Conservation (phyloP, 2,797 vertebrate species). For the Oophaga sylvatica region DNA sequence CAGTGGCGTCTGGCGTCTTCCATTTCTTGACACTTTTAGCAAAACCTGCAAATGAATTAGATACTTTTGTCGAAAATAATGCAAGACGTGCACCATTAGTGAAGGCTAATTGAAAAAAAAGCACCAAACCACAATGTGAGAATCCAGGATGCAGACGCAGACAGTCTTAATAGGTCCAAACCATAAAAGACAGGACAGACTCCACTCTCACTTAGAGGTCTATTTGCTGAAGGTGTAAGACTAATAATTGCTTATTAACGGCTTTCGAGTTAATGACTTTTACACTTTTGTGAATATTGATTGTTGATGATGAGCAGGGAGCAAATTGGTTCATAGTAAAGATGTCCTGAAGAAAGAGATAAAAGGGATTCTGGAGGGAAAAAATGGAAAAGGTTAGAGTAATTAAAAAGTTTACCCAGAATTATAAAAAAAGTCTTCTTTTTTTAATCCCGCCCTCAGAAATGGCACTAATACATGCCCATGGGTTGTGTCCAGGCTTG, state of each 20-base stretch:
- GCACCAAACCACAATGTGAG: slow-evolving; percentile 28
- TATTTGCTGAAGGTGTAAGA: slow-evolving; percentile 47
- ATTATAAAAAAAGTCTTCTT: background rate
- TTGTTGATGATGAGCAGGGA: slow-evolving; percentile 31
- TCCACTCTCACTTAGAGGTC: slow-evolving; percentile 39
- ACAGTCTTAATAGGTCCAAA: slow-evolving; percentile 9
- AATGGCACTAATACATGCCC: background rate
- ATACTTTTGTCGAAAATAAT: slow-evolving; percentile 30
- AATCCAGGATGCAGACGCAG: slow-evolving; percentile 36
- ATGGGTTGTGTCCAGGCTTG: background rate
- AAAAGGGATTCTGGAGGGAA: background rate
- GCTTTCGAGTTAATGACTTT: slow-evolving; percentile 57
- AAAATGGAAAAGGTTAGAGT: background rate
- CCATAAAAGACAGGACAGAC: slow-evolving; percentile 35
- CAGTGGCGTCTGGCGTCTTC: background rate
- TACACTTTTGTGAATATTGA: slow-evolving; percentile 48
- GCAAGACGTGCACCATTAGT: slow-evolving; percentile 26
- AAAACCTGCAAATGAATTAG: background rate
- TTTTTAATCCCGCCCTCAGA: background rate
- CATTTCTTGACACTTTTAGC: slow-evolving; percentile 13
- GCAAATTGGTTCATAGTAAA: slow-evolving; percentile 14
- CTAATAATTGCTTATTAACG: slow-evolving; percentile 50
- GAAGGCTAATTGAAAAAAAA: slow-evolving; percentile 15
- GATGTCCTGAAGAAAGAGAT: slow-evolving; percentile 24
- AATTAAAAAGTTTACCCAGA: background rate